phyloP scores from a whole-genome alignment of 1,140 invertebrate species.

The Bombus sibiricus region DNA sequence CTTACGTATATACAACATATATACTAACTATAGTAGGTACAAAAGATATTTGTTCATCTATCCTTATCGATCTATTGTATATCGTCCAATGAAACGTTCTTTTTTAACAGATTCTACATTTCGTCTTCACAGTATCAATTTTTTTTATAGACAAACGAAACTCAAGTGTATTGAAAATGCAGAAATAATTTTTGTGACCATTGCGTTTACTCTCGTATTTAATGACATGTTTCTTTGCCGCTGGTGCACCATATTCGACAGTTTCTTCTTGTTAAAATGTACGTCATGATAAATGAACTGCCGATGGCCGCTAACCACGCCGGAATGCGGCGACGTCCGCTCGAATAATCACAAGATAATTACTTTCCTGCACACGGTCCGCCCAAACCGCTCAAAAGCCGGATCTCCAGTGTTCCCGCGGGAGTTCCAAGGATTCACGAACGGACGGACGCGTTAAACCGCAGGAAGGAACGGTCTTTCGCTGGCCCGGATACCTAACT shows the following conservation, averaged over 20 bases:
- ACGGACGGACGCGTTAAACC: conserved; percentile 63
- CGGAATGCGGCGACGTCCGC: conserved; percentile 47
- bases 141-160: too few relatives aligned
- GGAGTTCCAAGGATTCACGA: conserved; percentile 58
- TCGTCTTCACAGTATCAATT: too few relatives aligned
- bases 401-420: conserved; percentile 50
- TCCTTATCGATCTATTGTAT: too few relatives aligned
- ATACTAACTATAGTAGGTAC: too few relatives aligned
- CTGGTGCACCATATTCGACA: not conserved
- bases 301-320: conserved; percentile 23
- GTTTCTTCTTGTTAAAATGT: conserved; percentile 4
- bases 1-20: not conserved
- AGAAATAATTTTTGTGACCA: too few relatives aligned
- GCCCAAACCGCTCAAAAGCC: conserved; percentile 48
- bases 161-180: too few relatives aligned
- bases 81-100: too few relatives aligned
- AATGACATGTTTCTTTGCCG: not conserved
- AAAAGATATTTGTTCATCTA: too few relatives aligned
- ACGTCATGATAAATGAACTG: conserved; percentile 30
- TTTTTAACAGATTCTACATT: too few relatives aligned
- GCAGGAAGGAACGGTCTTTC: conserved; percentile 61
- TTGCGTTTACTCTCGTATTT: not conserved
- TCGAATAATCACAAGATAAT: conserved; percentile 60
- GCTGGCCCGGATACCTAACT: conserved; percentile 51
- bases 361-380: conserved; percentile 51